Evolutionary conservation across 2,113 vertebrate species (phyloP), one percentile per base, ranked within the genome.

Genomic region (Odocoileus hemionus): DNA sequence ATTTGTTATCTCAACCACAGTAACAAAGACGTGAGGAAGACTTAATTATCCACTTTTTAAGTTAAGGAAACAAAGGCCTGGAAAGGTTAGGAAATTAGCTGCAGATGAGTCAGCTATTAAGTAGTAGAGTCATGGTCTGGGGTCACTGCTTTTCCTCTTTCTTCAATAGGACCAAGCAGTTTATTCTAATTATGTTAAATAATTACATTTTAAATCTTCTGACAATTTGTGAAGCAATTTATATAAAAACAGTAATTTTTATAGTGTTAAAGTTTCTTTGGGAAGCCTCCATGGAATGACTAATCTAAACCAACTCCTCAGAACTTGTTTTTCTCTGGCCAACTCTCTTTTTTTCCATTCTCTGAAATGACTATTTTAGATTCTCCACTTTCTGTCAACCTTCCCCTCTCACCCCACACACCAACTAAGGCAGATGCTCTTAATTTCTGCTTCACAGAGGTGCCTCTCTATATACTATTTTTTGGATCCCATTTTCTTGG

Each of bases 111-210:
- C 10, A 87, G 55, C 91, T 70, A 25, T 47, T 11, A 54, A 50
- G 36, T 45, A 14, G 47, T 55, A 47, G 50, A 87, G 36, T 82
- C 39, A 45, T 70, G 54, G 43, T 54, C 28, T 89, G 13, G 36
- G 92, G 76, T 28, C 26, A 4, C 57, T 83, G 2, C n/a, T 47
- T 61, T 36, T 21, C 15, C 13, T 43, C 28, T 9, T 43, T 82
- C 33, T 93, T 94, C 52, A 91, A 21, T 95, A 93, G 91, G 54
- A 74, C 39, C 14, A 84, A 82, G 30, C 13, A 50, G 17, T 92
- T 94, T 89, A 78, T 95, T 90, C 47, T 58, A 30, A 54, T 92
- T 89, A 80, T 97, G 39, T 96, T 91, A 74, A 90, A 43, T 74
- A 96, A 86, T 61, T 74, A 13, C 28, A 82, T 80, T 88, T 67